Base-by-base conservation (phyloP, 2,888 invertebrate genomes). In the Sabellastarte sp. region DNA sequence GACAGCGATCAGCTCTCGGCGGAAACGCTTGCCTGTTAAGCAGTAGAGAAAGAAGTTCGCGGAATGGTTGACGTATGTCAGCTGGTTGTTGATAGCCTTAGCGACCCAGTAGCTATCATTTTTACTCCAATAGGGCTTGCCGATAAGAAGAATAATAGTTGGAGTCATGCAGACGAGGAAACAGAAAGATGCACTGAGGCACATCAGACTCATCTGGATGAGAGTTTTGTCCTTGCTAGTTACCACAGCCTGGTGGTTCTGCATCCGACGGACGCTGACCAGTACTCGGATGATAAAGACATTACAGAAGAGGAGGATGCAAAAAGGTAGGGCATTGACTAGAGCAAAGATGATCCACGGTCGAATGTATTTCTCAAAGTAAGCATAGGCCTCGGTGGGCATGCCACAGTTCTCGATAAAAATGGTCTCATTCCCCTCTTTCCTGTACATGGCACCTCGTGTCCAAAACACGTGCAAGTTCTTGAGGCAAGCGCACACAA, bases 91-190 rank as follows among this genome's bases (percentile, higher is more conserved):
- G 31, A 71, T 53, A 2, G 66, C 68, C 63, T 71, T 71, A 28
- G 65, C 63, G 30, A 64, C 33, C 24, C 63, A 59, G 65, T 71
- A 71, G 20, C 59, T 60, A 26, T 10, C 57, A 50, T 63, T 59
- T 4, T 53, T 51, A 2, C 59, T 41, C 73, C 73, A 73, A 61
- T 72, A 70, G 10, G 72, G 73, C 56, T 64, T 64, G 2, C 71
- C 70, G 33, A 73, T 74, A n/a, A 69, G 61, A 28, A 73, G 56
- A 55, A 74, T 58, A 55, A 73, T 72, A 50, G 69, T 74, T 24
- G 73, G 73, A 1, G 70, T 63, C 32, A 72, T 63, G 60, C 71
- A 74, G 56, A 74, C 57, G 20, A 74, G 63, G 62, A 73, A 73
- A 29, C 65, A 62, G 61, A 73, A 72, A 10, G 73, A 73, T 5